These are phyloP conservation scores for Heteronetta atricapilla DNA, from an alignment of 2,113 vertebrate genomes.

Conservation along the genomic window DNA sequence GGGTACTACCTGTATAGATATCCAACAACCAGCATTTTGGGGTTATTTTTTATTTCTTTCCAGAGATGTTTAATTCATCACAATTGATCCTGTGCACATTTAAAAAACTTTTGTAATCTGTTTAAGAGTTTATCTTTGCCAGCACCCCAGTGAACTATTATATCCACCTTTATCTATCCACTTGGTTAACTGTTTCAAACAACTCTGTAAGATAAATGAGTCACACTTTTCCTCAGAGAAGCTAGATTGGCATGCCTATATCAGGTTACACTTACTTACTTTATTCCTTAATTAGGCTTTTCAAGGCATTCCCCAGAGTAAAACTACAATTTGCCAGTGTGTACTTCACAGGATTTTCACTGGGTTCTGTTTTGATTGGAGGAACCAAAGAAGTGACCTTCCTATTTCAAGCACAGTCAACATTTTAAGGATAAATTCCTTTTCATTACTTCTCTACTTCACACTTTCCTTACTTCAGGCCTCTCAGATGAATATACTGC, in stretches of 20 bases:
- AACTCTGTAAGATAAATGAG: background rate
- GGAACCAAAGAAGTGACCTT: background rate
- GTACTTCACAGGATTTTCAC: constrained; percentile 4
- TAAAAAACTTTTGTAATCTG: background rate
- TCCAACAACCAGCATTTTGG: background rate
- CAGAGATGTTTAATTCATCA: background rate
- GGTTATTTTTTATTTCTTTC: background rate
- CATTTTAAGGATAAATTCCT: constrained; percentile 34
- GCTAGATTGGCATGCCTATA: background rate
- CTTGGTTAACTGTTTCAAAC: constrained; percentile 6
- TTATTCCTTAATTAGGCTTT: constrained; percentile 48
- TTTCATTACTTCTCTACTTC: constrained; percentile 32
- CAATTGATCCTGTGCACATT: background rate
- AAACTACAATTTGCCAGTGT: background rate
- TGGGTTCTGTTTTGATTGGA: background rate
- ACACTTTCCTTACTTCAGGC: constrained; percentile 4
- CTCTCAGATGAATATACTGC: constrained; percentile 42
- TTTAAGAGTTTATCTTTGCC: background rate
- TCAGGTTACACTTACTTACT: background rate
- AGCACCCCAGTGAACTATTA: background rate
- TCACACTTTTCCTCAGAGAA: background rate
- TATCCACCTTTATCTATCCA: background rate
- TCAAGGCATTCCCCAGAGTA: constrained; percentile 1
- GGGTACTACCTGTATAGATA: background rate
- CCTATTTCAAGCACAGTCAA: background rate